Base-by-base conservation (phyloP, 2,113 vertebrate species). In the Urocitellus parryii region DNA sequence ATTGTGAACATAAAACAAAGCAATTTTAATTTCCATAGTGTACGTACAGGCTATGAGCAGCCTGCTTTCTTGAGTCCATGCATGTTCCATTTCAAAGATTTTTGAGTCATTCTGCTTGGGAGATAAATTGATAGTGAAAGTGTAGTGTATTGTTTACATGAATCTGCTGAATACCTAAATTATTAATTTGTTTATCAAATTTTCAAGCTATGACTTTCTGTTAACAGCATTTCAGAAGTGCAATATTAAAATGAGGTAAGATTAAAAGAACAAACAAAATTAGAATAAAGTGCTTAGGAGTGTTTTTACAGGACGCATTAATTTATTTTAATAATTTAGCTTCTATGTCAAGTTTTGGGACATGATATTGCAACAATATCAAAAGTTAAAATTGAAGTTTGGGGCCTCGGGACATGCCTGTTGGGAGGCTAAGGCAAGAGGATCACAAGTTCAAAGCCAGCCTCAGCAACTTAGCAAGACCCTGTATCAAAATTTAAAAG, bases 291-390 rank as follows among this genome's bases (percentile, higher is more conserved):
- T 74, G n/a, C 65, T 95, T 97, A 93, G 24, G 9, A 88, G 29
- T 96, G 78, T 95, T 97, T 95, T 91, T 72, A 86, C 24, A 93
- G 42, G 37, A 91, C 93, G 68, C 58, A 77, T n/a, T 95, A 72
- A 90, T 88, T 97, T 96, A 85, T 78, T 97, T 96, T 53, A 97
- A n/a, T 91, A 85, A 86, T 83, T 94, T 76, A 95, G 87, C 25
- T 81, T 74, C 27, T 89, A 4, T 90, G n/a, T 90, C 65, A 89
- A 94, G 14, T 87, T 53, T 72, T 87, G 29, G 45, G 58, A 89
- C 63, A 45, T 34, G 20, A 37, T 88, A 39, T 90, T 90, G 80
- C 53, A 96, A 70, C 14, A 90, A 82, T 72, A 39, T 82, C 74
- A 87, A 70, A 65, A 86, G 51, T 63, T 93, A 92, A 90, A 94